Conservation (phyloP, 2,888 invertebrate species). For the Xestia sexstrigata region DNA sequence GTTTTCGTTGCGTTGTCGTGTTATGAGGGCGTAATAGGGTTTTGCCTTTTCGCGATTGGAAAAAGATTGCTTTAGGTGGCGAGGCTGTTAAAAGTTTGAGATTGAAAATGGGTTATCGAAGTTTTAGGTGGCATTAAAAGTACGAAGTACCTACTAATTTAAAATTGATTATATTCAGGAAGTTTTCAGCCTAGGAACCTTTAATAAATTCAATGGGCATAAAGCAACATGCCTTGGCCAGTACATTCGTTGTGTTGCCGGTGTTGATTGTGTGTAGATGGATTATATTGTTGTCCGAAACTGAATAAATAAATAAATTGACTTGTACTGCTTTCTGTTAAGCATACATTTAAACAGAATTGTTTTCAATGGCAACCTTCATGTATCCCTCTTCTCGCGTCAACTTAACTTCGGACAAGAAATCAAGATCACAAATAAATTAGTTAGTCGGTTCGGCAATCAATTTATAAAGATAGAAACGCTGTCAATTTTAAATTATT, state of each 20-base stretch:
- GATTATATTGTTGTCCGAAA: too few species aligned
- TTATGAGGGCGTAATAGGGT: constrained; percentile 55
- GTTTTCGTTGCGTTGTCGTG: constrained; percentile 44
- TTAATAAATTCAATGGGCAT: background rate
- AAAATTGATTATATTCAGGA: background rate
- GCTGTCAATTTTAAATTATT: background rate
- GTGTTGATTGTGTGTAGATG: too few species aligned
- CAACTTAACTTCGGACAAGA: background rate
- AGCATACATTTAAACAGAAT: too few species aligned
- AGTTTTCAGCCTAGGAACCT: background rate
- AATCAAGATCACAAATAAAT: background rate
- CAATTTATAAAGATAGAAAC: background rate
- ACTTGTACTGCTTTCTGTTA: background rate
- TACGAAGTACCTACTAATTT: background rate
- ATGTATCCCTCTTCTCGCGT: background rate
- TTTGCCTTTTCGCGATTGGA: constrained; percentile 43
- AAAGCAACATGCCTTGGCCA: too few species aligned
- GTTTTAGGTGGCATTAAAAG: constrained; percentile 3
- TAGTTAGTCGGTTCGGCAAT: background rate
- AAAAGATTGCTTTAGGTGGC: constrained; percentile 42
- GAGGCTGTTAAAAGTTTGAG: constrained; percentile 20
- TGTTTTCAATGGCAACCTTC: background rate
- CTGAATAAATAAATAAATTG: too few species aligned
- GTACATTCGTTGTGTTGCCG: too few species aligned
- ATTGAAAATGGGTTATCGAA: constrained; percentile 18